Base-by-base conservation (phyloP, 2,797 vertebrate species). In the Cyprinodon diabolis region DNA sequence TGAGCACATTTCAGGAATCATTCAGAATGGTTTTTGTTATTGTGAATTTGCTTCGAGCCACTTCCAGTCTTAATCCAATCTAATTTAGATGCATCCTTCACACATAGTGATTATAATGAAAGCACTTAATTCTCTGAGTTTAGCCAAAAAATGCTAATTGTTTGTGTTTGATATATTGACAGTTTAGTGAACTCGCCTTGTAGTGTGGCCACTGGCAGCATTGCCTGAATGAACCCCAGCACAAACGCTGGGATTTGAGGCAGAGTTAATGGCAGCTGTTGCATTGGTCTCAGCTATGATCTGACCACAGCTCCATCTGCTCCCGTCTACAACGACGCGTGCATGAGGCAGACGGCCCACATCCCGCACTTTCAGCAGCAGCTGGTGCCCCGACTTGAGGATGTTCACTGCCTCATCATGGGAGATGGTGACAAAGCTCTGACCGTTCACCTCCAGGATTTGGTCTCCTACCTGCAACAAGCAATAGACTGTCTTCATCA, bases 361-460 rank as follows among this genome's bases (percentile, higher is more conserved):
- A 8, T 97, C 97, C 89, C 95, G 96, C 85, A 97, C 94, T 0
- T 94, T 96, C 95, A 99, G 94, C 84, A 96, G 95, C 73, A 99
- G 95, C 87, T 96, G 96, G 0, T 71, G 91, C 0, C 96, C 96
- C 0, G 95, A 95, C 89, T 96, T 97, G 60, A 99, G 96, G 84
- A 97, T 93, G 86, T 92, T 95, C 69, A 99, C 97, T 0, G 97
- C 97, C 83, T 98, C 96, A 0, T 98, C 97, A 0, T 99, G 97
- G 60, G 96, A 95, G 81, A 98, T 96, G 87, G 88, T 95, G 76
- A 96, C 93, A 82, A 99, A 98, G 90, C 95, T 96, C 55, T 91
- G 87, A 9, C 96, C 95, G 0, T 98, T 98, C 81, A 97, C 96
- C 71, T 98, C 97, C 87, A 99, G 91, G 81, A 99, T 97, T 94